Conservation (phyloP, 2,888 invertebrate species). For the Rhingia rostrata region DNA sequence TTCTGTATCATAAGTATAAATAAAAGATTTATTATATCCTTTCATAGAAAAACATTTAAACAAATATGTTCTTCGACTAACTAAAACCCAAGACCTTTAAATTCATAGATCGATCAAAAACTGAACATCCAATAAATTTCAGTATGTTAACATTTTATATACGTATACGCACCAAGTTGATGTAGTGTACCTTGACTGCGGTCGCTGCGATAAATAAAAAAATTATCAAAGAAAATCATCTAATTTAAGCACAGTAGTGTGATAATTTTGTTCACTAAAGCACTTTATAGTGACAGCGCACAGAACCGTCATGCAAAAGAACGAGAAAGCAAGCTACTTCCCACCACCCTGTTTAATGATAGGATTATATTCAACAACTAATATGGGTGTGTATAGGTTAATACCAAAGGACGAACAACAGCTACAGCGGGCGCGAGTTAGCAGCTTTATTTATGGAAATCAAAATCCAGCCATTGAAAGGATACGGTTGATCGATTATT, state of each 20-base stretch:
- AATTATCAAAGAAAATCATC: slow-evolving; percentile 48
- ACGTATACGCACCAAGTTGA: too few relatives aligned
- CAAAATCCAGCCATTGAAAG: slow-evolving; percentile 46
- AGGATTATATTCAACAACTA: not conserved
- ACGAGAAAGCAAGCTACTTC: not conserved
- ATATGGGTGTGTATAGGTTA: not conserved
- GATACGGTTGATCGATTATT: slow-evolving; percentile 59
- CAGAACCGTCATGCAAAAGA: not conserved
- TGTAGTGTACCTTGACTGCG: too few relatives aligned
- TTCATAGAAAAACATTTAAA: too few relatives aligned
- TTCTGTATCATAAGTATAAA: too few relatives aligned
- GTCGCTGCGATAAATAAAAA: not conserved
- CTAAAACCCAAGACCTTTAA: too few relatives aligned
- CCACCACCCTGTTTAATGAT: too few relatives aligned
- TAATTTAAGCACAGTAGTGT: slow-evolving; percentile 36
- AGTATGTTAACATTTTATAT: too few relatives aligned
- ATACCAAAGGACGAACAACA: slow-evolving; percentile 1
- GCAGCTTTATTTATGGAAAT: slow-evolving; percentile 56
- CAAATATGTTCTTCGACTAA: too few relatives aligned
- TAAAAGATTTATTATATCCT: too few relatives aligned
- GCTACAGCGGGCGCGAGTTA: not conserved
- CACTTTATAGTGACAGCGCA: not conserved
- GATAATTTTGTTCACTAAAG: slow-evolving; percentile 9
- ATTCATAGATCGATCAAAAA: too few relatives aligned
- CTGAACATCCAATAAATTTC: too few relatives aligned